Evolutionary conservation across 2,888 invertebrate species (phyloP).

Genomic region (Hyalella azteca): DNA sequence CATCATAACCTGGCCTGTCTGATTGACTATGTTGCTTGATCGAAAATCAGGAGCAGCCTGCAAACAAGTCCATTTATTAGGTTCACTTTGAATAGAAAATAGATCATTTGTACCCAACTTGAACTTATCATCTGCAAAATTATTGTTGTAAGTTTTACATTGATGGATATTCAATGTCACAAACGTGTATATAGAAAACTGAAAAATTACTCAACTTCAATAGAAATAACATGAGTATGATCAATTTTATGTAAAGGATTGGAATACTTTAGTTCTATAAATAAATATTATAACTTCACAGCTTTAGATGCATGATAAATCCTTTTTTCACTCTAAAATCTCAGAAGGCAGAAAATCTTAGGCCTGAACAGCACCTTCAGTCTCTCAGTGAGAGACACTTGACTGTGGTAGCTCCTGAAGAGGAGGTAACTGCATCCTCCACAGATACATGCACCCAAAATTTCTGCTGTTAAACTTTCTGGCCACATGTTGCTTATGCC

Average conservation of each 20-base stretch:
- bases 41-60: slow-evolving; percentile 8
- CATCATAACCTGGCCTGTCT: slow-evolving; percentile 21
- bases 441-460: slow-evolving; percentile 13
- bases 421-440: slow-evolving; percentile 26
- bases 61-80: too few relatives aligned
- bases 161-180: too few relatives aligned
- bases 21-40: background rate
- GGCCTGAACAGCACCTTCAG: too few relatives aligned
- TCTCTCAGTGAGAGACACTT: background rate
- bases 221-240: background rate
- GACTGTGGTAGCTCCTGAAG: background rate
- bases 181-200: background rate
- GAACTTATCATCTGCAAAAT: too few relatives aligned
- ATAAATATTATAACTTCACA: background rate
- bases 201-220: background rate
- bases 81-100: too few relatives aligned
- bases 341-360: too few relatives aligned
- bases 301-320: too few relatives aligned
- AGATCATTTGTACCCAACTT: too few relatives aligned
- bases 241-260: background rate
- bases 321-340: too few relatives aligned
- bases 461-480: slow-evolving; percentile 6
- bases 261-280: background rate
- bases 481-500: background rate
- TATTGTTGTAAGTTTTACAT: too few relatives aligned